These are phyloP conservation scores for Dicaeum eximium DNA, from an alignment of 2,113 vertebrate genomes.

Conservation along the genomic window DNA sequence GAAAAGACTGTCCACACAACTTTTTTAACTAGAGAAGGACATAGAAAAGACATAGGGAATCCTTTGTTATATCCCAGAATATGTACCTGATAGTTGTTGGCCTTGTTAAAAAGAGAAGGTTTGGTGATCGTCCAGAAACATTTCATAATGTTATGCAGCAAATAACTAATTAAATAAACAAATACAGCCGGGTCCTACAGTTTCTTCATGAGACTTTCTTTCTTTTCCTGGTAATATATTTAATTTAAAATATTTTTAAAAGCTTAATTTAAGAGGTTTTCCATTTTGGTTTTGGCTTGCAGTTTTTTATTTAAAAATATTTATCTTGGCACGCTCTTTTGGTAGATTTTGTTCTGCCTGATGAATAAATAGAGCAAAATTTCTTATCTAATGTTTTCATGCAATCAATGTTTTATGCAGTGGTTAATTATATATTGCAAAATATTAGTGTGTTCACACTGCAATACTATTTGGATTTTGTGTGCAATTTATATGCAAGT, in stretches of 20 bases:
- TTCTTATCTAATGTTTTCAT: not conserved
- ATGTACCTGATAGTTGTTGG: not conserved
- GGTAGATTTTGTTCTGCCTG: not conserved
- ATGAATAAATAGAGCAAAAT: not conserved
- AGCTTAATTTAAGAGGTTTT: not conserved
- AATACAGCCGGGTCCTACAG: fast-evolving
- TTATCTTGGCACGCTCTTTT: not conserved
- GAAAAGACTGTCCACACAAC: not conserved
- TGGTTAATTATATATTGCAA: not conserved
- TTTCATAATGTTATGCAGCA: not conserved
- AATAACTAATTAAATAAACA: not conserved
- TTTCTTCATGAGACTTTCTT: not conserved
- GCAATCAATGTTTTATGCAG: not conserved
- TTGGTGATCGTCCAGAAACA: not conserved
- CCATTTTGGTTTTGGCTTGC: fast-evolving
- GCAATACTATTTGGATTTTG: not conserved
- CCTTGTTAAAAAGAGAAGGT: not conserved
- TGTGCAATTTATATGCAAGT: not conserved
- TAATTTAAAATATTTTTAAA: not conserved
- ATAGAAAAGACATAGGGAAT: not conserved
- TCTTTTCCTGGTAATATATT: not conserved
- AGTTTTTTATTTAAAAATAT: too few relatives aligned
- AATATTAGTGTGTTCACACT: not conserved
- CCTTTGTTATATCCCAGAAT: not conserved
- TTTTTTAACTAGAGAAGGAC: not conserved